Conservation (phyloP, 2,113 vertebrate species). For the Neotragus pygmaeus region DNA sequence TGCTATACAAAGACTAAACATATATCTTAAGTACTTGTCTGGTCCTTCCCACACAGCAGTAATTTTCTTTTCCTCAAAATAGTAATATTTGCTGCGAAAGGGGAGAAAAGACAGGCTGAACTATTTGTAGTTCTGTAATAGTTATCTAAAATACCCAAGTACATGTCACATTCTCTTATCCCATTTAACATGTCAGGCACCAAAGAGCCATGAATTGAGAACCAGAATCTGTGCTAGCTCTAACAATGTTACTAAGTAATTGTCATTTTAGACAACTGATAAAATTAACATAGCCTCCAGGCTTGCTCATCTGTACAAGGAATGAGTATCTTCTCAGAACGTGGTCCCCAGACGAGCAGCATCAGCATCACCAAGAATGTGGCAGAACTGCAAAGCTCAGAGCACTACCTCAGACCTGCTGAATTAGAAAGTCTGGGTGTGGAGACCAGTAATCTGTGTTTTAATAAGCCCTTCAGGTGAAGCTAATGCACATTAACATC, state of each 20-base stretch:
- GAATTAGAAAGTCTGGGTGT: background rate
- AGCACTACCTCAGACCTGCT: background rate
- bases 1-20: conserved; percentile 24
- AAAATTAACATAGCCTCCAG: background rate
- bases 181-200: conserved; percentile 4
- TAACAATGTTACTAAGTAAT: background rate
- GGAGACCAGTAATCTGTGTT: background rate
- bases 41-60: background rate
- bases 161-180: conserved; percentile 4
- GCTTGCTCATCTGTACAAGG: background rate
- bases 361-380: background rate
- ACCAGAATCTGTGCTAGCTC: background rate
- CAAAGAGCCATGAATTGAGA: conserved; percentile 3
- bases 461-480: background rate
- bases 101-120: background rate
- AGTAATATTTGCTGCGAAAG: background rate
- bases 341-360: background rate
- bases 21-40: background rate
- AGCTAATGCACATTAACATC: conserved; percentile 9
- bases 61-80: conserved; percentile 46
- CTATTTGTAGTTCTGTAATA: conserved; percentile 9
- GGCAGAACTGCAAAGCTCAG: background rate
- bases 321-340: conserved; percentile 27
- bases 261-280: conserved; percentile 21
- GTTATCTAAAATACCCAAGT: conserved; percentile 5